These are phyloP conservation scores for Oreortyx pictus DNA, from an alignment of 2,797 vertebrate genomes.

Conservation along the genomic window DNA sequence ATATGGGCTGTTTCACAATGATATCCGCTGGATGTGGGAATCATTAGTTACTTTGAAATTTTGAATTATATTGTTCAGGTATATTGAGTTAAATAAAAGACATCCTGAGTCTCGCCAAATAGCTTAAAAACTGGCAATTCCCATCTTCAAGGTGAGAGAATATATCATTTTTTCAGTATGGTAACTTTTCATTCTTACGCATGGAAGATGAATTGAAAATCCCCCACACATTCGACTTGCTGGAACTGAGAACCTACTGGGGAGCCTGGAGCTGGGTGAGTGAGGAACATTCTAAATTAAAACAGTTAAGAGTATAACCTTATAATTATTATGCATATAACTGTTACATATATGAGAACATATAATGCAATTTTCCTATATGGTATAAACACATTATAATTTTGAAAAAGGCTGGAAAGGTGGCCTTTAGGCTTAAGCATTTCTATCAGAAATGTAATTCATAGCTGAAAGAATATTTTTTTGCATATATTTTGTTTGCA, in stretches of 20 bases:
- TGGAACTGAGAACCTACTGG: background rate
- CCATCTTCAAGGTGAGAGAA: constrained; percentile 1
- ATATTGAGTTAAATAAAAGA: background rate
- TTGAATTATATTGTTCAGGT: background rate
- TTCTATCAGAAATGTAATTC: background rate
- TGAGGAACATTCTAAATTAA: background rate
- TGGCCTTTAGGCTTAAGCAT: background rate
- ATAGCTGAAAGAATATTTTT: background rate
- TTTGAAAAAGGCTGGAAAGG: background rate
- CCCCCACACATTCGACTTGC: background rate
- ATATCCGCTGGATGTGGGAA: background rate
- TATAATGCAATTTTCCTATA: background rate
- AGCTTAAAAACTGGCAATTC: constrained; percentile 10
- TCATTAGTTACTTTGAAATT: background rate
- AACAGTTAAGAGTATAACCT: background rate
- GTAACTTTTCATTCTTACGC: background rate
- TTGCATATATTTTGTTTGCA: background rate
- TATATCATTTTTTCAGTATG: background rate
- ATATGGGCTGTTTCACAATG: background rate
- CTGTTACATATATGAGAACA: background rate
- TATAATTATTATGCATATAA: background rate
- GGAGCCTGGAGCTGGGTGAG: background rate
- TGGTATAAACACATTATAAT: accelerated
- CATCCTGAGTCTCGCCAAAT: background rate
- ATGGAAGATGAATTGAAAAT: background rate